phyloP scores from a whole-genome alignment of 2,888 invertebrate species.

The Drosophila anomalata region DNA sequence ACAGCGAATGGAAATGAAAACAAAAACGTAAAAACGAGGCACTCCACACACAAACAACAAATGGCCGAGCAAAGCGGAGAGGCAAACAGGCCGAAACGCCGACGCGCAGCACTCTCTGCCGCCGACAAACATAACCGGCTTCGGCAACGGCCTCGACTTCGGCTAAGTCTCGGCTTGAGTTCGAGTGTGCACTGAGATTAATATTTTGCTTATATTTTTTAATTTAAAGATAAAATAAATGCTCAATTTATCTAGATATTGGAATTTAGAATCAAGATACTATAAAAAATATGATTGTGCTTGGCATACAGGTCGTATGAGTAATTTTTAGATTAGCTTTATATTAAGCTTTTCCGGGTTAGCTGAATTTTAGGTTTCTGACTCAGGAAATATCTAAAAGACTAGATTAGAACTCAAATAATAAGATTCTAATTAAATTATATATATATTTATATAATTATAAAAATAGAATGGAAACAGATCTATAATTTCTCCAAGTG shows the following conservation, averaged over 20 bases:
- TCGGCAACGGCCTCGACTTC: conserved; percentile 36
- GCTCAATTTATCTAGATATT: too few relatives aligned
- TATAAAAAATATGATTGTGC: too few relatives aligned
- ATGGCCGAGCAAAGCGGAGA: conserved; percentile 33
- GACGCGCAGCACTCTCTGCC: conserved; percentile 59
- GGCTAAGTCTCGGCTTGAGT: conserved; percentile 39
- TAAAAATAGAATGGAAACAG: too few relatives aligned
- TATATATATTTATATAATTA: too few relatives aligned
- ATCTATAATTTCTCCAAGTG: conserved; percentile 8
- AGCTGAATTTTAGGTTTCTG: background rate
- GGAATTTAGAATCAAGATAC: too few relatives aligned
- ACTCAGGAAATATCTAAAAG: background rate
- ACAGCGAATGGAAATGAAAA: conserved; percentile 59
- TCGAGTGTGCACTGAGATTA: conserved; percentile 13
- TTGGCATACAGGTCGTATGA: background rate
- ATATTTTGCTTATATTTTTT: background rate
- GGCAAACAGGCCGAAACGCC: conserved; percentile 52
- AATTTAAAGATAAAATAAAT: too few relatives aligned
- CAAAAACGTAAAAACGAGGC: conserved; percentile 30
- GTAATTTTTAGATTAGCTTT: background rate
- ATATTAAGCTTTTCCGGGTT: background rate
- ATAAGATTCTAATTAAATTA: too few relatives aligned
- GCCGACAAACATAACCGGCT: conserved; percentile 40
- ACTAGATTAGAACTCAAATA: background rate
- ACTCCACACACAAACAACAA: conserved; percentile 27